Percentiles rank a stretch among this genome's conserved stretches.
These are phyloP conservation scores for Chinchilla lanigera DNA, from an alignment of 2,113 vertebrate species.

Conservation along the genomic window DNA sequence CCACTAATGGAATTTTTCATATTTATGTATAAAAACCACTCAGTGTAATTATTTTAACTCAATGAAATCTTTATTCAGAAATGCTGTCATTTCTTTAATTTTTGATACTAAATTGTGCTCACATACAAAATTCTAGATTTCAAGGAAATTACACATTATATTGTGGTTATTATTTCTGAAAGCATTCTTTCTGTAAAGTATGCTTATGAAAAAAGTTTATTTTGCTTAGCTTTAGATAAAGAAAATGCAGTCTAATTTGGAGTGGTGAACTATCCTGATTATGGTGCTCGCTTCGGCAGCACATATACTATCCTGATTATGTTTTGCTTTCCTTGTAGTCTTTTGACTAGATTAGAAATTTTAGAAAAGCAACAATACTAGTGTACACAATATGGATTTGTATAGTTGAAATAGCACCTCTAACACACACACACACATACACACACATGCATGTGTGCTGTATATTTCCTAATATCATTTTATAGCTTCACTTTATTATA, in stretches of 20 bases:
- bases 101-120: not conserved
- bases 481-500: conserved; percentile 11
- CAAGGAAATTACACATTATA: not conserved
- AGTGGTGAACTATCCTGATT: not conserved
- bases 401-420: not conserved
- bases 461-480: not conserved
- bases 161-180: conserved; percentile 48
- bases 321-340: not conserved
- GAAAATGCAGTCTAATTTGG: not conserved
- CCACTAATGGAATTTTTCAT: not conserved
- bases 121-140: conserved; percentile 37
- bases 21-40: not conserved
- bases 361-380: not conserved
- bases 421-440: not conserved
- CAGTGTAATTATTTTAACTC: conserved; percentile 3
- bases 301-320: not conserved
- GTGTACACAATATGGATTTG: not conserved
- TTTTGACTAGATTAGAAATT: conserved; percentile 26
- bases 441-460: not conserved
- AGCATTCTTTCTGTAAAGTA: not conserved
- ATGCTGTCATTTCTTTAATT: not conserved
- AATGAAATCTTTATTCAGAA: conserved; percentile 33
- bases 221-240: conserved; percentile 49
- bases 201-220: not conserved
- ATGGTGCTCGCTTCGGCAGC: no score